Conservation (phyloP, 1,140 invertebrate genomes). For the Magallana gigas region DNA sequence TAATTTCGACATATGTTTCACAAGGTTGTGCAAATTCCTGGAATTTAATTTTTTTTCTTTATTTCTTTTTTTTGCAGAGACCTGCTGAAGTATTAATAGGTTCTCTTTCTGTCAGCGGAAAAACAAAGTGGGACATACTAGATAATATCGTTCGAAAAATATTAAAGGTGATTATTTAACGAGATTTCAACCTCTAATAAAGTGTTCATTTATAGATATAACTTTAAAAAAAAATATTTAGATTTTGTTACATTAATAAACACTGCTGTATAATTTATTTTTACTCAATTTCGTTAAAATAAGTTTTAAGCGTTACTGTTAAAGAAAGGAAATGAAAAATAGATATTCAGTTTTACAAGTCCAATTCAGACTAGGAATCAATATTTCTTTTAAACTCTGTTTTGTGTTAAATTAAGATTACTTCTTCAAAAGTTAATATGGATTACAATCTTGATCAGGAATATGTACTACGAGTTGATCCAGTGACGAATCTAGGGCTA, state of each 20-base stretch:
- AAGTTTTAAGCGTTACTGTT: too few relatives aligned
- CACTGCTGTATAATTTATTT: too few relatives aligned
- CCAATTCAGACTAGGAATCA: too few relatives aligned
- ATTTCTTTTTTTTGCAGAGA: conserved; percentile 69
- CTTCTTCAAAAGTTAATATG: too few relatives aligned
- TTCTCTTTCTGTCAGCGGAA: conserved; percentile 91
- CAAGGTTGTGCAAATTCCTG: conserved; percentile 3
- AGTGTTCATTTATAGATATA: too few relatives aligned
- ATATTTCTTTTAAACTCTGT: neutral
- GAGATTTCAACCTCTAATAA: too few relatives aligned
- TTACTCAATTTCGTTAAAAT: too few relatives aligned
- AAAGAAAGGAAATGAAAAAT: too few relatives aligned
- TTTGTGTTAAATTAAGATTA: conserved; percentile 30
- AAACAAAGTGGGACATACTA: conserved; percentile 96
- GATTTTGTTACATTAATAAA: too few relatives aligned
- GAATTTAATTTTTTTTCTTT: neutral
- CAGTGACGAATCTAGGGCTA: conserved; percentile 93
- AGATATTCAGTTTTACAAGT: too few relatives aligned
- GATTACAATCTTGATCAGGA: conserved; percentile 81
- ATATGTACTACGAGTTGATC: conserved; percentile 95
- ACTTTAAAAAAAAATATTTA: too few relatives aligned
- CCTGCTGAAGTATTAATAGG: conserved; percentile 87
- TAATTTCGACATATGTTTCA: conserved; percentile 13
- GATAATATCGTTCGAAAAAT: conserved; percentile 93
- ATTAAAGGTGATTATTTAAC: conserved; percentile 85